Base-by-base conservation (phyloP, 2,888 invertebrate genomes). In the Eupithecia abbreviata region DNA sequence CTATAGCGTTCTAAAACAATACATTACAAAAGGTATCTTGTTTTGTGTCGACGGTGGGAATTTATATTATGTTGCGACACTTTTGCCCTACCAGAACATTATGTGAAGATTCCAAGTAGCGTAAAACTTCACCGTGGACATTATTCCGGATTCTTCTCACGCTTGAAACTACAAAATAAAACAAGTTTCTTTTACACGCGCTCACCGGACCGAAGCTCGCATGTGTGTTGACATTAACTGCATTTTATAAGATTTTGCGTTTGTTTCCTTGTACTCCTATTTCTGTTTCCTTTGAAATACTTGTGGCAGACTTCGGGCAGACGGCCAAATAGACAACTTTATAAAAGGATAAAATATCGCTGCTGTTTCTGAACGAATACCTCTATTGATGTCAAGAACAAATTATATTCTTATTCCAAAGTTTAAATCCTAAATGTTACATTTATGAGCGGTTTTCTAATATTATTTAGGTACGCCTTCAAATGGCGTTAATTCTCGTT, bases 211-310 rank as follows among this genome's bases (percentile, higher is more conserved):
- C 85, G 69, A 69, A 84, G 84, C 87, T 85, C 88, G 86, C 88
- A 88, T 91, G 90, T 91, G 88, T 91, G 90, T 90, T 91, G 91
- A 93, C 90, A 88, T 90, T 92, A 91, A 93, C 91, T 90, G 90
- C 88, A 90, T 91, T 92, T 92, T 90, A 90, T 92, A 92, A 92
- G 90, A 91, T 91, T 90, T 88, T 90, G 90, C 88, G 87, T 93
- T 93, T 91, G 88, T 91, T 92, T 89, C 87, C 83, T 90, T 87
- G 85, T 85, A 87, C 87, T 84, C 87, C 88, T 90, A 90, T 91
- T 90, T 91, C 87, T 90, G 89, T 88, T 89, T 89, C 87, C 88
- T 90, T 90, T 88, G 84, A 89, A 90, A 91, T 90, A 91, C 86
- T 90, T 90, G 89, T 84, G 87, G 88, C 84, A 86, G 87, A 88